phyloP scores from a whole-genome alignment of 1,140 invertebrate genomes.

The Ridgeia piscesae region DNA sequence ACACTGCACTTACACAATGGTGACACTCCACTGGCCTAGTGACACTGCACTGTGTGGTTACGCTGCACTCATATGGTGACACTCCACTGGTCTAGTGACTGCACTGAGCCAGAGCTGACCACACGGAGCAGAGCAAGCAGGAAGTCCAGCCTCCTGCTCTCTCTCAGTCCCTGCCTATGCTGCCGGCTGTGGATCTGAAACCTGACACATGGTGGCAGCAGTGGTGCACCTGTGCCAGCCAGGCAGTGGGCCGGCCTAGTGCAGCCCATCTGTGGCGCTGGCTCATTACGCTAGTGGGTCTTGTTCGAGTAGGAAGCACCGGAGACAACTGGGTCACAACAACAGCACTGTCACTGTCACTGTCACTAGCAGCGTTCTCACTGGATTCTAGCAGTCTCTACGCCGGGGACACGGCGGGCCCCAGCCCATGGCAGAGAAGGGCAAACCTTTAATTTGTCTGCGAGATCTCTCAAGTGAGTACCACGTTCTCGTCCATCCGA shows the following conservation, averaged over 20 bases:
- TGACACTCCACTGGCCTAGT: no score
- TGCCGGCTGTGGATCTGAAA: not conserved
- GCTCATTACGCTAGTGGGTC: not conserved
- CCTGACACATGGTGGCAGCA: conserved; percentile 3
- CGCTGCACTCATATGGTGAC: no score
- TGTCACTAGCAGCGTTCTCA: not conserved
- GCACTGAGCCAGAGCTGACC: no score
- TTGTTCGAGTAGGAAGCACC: not conserved
- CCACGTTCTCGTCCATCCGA: not conserved
- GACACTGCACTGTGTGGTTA: no score
- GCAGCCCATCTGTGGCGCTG: not conserved
- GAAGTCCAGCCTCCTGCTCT: no score
- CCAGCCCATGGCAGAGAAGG: not conserved
- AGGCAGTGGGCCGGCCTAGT: not conserved
- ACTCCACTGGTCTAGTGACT: no score
- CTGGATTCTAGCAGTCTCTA: not conserved
- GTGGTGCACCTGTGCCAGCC: not conserved
- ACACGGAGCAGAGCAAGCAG: no score
- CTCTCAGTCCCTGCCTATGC: not conserved
- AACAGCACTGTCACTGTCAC: not conserved
- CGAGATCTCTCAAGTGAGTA: conserved; percentile 4
- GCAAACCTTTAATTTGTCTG: not conserved
- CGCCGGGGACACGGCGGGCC: not conserved
- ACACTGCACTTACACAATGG: no score
- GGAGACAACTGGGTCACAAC: not conserved